Conservation (phyloP, 2,888 invertebrate genomes). For the Apotomis capreana region DNA sequence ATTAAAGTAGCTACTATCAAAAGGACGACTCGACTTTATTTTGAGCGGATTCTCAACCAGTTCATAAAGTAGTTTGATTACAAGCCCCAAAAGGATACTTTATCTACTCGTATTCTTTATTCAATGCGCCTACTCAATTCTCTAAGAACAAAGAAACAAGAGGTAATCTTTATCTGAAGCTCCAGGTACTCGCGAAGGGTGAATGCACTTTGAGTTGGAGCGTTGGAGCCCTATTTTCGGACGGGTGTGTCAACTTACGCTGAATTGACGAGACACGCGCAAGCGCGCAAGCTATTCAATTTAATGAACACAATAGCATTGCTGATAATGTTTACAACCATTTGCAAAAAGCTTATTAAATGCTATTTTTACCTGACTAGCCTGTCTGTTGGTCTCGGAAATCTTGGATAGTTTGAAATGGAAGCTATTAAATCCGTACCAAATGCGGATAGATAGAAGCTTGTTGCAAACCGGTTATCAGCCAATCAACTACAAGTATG, state of each 20-base stretch:
- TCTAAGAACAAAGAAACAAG: conserved; percentile 21
- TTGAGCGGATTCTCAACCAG: not conserved
- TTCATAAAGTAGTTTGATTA: not conserved
- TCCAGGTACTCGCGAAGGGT: conserved; percentile 20
- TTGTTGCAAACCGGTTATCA: conserved; percentile 16
- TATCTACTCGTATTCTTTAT: not conserved
- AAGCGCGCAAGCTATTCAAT: conserved; percentile 7
- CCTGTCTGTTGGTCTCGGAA: not conserved
- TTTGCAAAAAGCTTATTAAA: not conserved
- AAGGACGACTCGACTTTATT: not conserved
- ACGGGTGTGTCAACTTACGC: conserved; percentile 37
- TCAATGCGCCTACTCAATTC: not conserved
- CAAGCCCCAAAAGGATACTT: not conserved
- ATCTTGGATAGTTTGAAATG: not conserved
- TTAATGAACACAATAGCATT: not conserved
- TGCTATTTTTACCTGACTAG: too few relatives aligned
- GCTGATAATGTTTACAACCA: not conserved
- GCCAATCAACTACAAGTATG: conserved; percentile 16
- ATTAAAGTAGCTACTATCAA: not conserved
- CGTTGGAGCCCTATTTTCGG: conserved; percentile 38
- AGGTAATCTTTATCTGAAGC: conserved; percentile 17
- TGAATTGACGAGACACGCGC: conserved; percentile 32
- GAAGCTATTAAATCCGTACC: conserved; percentile 6
- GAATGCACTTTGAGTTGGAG: conserved; percentile 39
- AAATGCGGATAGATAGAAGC: conserved; percentile 13